Base-by-base conservation (phyloP, 2,888 invertebrate genomes). In the Scaptomyza tumidula region DNA sequence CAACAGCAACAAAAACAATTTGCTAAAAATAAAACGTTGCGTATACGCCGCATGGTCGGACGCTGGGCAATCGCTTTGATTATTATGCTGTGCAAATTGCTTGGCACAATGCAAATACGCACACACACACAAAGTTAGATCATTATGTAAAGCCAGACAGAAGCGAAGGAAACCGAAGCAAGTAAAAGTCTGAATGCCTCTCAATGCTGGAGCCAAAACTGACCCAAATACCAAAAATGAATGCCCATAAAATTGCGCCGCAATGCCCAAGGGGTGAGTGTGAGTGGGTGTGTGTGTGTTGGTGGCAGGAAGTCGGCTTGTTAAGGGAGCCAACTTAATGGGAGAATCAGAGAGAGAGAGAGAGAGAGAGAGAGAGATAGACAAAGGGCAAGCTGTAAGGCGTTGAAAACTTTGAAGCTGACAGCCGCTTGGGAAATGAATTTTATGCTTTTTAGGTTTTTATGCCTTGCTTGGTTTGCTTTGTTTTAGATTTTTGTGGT, bases 21-120 rank as follows among this genome's bases (percentile, higher is more conserved):
- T 85, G 77, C 85, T 85, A 85, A 77, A 85, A 88, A 85, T 85
- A 85, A 77, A 77, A 86, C 46, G 49, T 88, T 85, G 85, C 89
- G 85, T 84, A 85, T 79, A 68, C 89, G 81, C 74, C 65, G 77
- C 80, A 58, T 78, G 60, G 48, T 50, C 46, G 48, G 46, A 39
- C 49, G 53, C 43, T 60, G 75, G 46, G 69, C 62, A 58, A 56
- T 45, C 39, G 74, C 82, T 75, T 75, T 83, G 88, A 86, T 86
- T 86, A 80, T 78, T 83, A 84, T 78, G 80, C 69, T 57, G 72
- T 63, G 77, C 77, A 71, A 73, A 80, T 77, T 68, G 71, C 49
- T 57, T 41, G 56, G 61, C 61, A 63, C 74, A 67, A 56, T 67
- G 66, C 76, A 69, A 69, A 69, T 45, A 78, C 52, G 56, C 52